Base-by-base conservation (phyloP, 2,888 invertebrate genomes). In the Rotaria socialis region DNA sequence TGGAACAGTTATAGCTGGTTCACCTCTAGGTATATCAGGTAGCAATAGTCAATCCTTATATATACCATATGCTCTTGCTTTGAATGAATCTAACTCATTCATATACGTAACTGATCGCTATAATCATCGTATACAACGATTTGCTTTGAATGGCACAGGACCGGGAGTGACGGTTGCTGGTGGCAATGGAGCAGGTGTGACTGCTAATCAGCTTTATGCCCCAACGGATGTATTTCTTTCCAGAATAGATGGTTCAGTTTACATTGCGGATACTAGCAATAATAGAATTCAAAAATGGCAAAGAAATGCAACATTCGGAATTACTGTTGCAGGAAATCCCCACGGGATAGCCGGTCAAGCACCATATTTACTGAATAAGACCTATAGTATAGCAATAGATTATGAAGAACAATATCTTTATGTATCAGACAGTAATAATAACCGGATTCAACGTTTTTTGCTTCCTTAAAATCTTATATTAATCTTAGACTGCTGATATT, bases 71-170 rank as follows among this genome's bases (percentile, higher is more conserved):
- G 14, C 14, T 35, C 27, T 98, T 80, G 94, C 97, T 0, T 92
- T 98, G 85, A 92, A 96, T 86, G 96, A 97, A 90, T 94, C 95
- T 87, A 93, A 94, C 90, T 95, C 96, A 89, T 92, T 95, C 19
- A 92, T 98, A 8, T 98, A 97, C 91, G 95, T 97, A 74, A 97
- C 97, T 47, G 98, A 99, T 91, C 93, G 98, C 88, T 97, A 98
- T 91, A 96, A 97, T 90, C 94, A 94, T 93, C 93, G 98, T 86
- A 95, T 97, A 27, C 94, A 95, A 16, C 97, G 97, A 90, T 95
- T 96, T 87, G 89, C 90, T 80, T 56, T 85, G 14, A 22, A 80
- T 22, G 67, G 67, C 0, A 35, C 35, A 14, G 14, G 35, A 4
- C 35, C 35, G 11, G 67, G 67, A 16, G 67, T 67, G 11, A 67